Percentiles rank a stretch among this genome's conserved stretches.
Conservation (phyloP, 2,113 vertebrate genomes). For the Tachycineta bicolor region DNA sequence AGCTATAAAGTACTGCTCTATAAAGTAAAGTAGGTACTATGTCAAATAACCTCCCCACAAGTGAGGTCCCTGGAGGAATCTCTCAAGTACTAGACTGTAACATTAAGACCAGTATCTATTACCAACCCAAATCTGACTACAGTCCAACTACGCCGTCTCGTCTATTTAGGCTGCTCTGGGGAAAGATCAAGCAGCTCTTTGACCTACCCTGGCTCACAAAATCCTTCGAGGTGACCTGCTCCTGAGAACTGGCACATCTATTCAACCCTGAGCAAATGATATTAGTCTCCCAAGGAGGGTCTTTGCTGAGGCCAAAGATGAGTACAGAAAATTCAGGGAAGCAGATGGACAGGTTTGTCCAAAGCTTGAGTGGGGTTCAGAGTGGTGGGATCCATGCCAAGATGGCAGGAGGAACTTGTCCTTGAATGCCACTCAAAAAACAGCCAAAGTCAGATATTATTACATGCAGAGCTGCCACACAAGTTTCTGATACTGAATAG, state of each 20-base stretch:
- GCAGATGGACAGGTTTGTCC: background rate
- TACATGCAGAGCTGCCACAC: background rate
- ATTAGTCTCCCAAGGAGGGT: background rate
- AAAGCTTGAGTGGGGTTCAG: background rate
- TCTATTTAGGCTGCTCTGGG: background rate
- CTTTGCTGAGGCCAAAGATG: background rate
- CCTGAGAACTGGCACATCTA: background rate
- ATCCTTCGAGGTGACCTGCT: background rate
- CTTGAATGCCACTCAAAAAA: background rate
- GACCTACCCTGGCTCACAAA: background rate
- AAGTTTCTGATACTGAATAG: background rate
- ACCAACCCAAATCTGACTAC: background rate
- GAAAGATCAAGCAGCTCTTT: background rate
- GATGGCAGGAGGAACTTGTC: background rate
- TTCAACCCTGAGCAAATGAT: background rate
- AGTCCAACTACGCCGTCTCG: background rate
- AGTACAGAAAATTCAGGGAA: background rate
- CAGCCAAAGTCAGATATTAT: background rate
- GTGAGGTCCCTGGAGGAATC: background rate
- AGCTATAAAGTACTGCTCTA: background rate
- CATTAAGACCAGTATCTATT: background rate
- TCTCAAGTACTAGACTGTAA: background rate
- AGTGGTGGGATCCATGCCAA: background rate
- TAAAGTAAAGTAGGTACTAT: background rate
- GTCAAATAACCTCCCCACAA: background rate